Base-by-base conservation (phyloP, 2,797 vertebrate genomes). In the Cetoscarus ocellatus region DNA sequence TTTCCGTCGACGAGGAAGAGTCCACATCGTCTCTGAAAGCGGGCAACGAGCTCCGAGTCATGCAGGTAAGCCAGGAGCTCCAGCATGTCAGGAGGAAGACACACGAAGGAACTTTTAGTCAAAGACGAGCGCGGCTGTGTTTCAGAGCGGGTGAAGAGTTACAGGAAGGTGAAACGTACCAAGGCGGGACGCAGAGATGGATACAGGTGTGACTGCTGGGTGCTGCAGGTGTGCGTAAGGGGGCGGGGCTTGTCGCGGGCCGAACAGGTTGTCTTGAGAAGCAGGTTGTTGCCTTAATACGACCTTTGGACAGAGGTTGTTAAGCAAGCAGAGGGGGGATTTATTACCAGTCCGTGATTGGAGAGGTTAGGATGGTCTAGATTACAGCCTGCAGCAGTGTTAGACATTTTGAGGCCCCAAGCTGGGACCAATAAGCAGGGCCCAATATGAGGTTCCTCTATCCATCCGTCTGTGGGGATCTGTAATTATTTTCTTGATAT, bases 21-120 rank as follows among this genome's bases (percentile, higher is more conserved):
- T 34, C 97, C 97, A 75, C 97, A 99, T 81, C 69, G 70, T 59
- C 94, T 95, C 92, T 99, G 97, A 88, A 99, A 99, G 38, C 92
- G 89, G 61, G 95, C 96, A 70, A 99, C 97, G 1, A 95, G 93
- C 76, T 95, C 94, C 7, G 96, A 92, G 67, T 94, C 94, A 17
- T 92, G 88, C 61, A 98, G 92, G 73, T 90, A 88, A 42, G 82
- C 64, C 78, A 96, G 60, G 27, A 88, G 18, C 56, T 86, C 73
- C 62, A 69, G 73, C 89, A 86, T 91, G 69, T 34, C 65, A 15
- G 54, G 15, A 12, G 38, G 15, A 13, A 12, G 6, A 39, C 19
- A 11, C 18, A 5, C 34, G 10, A 15, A 6, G 7, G 15, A 9
- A 17, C 17, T 12, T 7, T 1, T 1, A 7, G 42, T 12, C 1